A percentile compares a stretch with the other conserved stretches of the same genome.
phyloP scores from a whole-genome alignment of 2,797 vertebrate species.

The Peromyscus attwateri region DNA sequence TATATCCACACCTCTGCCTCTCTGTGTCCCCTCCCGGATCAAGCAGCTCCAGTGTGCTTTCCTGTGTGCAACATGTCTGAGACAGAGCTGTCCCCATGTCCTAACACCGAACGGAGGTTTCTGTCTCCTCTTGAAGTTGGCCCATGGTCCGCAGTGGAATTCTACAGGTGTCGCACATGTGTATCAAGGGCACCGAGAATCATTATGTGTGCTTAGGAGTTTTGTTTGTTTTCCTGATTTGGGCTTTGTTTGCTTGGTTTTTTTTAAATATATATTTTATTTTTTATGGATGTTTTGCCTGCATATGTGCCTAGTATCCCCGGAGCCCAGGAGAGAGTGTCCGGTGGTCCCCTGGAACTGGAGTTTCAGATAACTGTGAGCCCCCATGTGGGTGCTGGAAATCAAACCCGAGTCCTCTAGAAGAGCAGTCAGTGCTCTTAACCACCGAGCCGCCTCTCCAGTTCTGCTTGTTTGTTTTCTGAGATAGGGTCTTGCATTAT shows the following conservation, averaged over 20 bases:
- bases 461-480: neutral
- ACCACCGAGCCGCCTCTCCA: neutral
- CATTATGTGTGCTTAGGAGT: rapidly evolving
- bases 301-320: neutral
- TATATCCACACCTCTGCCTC: neutral
- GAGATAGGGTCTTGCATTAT: neutral
- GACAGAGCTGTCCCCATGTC: neutral
- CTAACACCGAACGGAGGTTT: too few species aligned
- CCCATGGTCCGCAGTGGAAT: neutral
- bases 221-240: neutral
- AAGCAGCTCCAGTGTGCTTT: neutral
- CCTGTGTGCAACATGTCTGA: neutral
- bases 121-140: neutral
- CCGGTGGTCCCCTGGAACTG: neutral
- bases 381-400: neutral
- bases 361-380: neutral
- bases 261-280: neutral
- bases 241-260: neutral
- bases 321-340: neutral
- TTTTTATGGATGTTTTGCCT: neutral
- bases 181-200: neutral
- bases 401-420: neutral
- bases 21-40: neutral
- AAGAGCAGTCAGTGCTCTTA: neutral
- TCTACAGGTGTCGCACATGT: neutral